These are phyloP conservation scores for Cinclus cinclus DNA, from an alignment of 2,113 vertebrate genomes.

Conservation along the genomic window DNA sequence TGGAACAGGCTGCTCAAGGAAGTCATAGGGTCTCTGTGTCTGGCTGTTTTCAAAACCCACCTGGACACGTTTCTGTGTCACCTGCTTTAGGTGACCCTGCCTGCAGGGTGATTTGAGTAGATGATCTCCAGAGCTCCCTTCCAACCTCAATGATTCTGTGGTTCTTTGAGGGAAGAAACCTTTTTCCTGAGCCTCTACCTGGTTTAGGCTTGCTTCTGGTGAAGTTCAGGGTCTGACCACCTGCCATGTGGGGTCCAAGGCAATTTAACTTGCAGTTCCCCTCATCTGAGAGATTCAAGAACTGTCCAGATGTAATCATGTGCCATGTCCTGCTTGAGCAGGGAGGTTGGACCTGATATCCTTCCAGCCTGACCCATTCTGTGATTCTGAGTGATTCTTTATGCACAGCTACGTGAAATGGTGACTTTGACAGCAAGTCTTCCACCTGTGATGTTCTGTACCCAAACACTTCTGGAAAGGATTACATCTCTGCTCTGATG, in stretches of 20 bases:
- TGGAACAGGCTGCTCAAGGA: neutral
- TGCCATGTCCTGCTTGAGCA: neutral
- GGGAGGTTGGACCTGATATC: neutral
- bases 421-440: neutral
- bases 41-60: neutral
- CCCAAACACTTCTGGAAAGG: neutral
- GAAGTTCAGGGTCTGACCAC: neutral
- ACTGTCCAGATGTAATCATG: neutral
- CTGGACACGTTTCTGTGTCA: neutral
- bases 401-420: neutral
- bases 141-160: neutral
- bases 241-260: rapidly evolving
- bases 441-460: neutral
- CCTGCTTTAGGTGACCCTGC: neutral
- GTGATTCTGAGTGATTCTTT: neutral
- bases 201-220: neutral
- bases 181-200: neutral
- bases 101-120: neutral
- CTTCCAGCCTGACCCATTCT: neutral
- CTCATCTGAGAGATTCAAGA: neutral
- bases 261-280: neutral
- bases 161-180: neutral
- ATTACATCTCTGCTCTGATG: neutral
- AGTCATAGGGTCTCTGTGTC: neutral
- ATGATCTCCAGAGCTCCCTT: neutral